A percentile compares a stretch with the other conserved stretches of the same genome.
These are phyloP conservation scores for Sebastes trivittatus DNA, from an alignment of 2,797 vertebrate genomes.

Conservation along the genomic window DNA sequence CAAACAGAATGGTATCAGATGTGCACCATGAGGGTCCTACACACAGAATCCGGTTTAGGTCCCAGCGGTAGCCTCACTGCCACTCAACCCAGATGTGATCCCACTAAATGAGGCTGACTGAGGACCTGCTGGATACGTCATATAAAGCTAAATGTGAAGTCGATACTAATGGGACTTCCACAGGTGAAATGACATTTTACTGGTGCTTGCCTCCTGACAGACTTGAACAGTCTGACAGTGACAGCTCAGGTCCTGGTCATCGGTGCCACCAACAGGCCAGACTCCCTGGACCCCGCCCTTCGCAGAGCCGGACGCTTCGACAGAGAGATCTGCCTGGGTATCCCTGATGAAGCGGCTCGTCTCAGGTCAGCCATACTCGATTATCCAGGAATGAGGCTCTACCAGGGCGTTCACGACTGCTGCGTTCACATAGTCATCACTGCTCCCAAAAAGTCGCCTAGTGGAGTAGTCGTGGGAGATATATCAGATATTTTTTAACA, in stretches of 20 bases:
- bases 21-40: no score
- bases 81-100: background rate
- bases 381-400: background rate
- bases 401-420: background rate
- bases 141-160: background rate
- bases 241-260: conserved; percentile 91
- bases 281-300: conserved; percentile 92
- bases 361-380: conserved; percentile 78
- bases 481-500: background rate
- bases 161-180: background rate
- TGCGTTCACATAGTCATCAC: background rate
- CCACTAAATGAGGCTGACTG: background rate
- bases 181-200: background rate
- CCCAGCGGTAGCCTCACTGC: background rate
- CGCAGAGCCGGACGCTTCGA: conserved; percentile 95
- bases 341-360: conserved; percentile 91
- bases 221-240: conserved; percentile 85
- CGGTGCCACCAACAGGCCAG: conserved; percentile 95
- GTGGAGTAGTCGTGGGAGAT: background rate
- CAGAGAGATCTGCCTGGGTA: conserved; percentile 93
- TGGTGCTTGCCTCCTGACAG: conserved; percentile 66
- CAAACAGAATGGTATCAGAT: background rate
- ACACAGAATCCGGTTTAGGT: background rate
- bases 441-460: background rate
- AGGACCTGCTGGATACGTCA: background rate